These are phyloP conservation scores for Uropetala carovei DNA, from an alignment of 2,888 invertebrate genomes.

Conservation along the genomic window DNA sequence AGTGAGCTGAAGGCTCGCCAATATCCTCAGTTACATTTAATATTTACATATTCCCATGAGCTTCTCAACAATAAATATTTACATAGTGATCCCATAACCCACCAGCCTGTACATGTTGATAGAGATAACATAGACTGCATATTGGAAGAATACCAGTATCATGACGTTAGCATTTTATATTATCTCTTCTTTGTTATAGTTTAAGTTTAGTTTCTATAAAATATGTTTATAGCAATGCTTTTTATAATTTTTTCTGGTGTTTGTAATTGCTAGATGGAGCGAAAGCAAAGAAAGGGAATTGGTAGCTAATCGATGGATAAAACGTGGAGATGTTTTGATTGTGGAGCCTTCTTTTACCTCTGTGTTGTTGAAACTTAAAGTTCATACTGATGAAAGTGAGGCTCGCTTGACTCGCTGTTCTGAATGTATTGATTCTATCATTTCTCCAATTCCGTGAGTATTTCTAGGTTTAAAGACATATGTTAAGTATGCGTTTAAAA, in stretches of 20 bases:
- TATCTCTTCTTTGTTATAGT: background rate
- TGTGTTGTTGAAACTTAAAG: conserved; percentile 45
- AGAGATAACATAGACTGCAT: no score
- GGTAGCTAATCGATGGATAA: conserved; percentile 18
- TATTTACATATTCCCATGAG: no score
- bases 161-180: background rate
- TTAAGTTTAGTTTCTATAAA: background rate
- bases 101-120: no score
- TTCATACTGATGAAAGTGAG: conserved; percentile 43
- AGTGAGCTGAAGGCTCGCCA: no score
- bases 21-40: no score
- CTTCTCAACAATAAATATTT: no score
- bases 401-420: conserved; percentile 58
- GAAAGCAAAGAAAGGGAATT: conserved; percentile 47
- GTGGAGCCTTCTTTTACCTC: conserved; percentile 40
- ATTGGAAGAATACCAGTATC: no score
- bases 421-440: conserved; percentile 43
- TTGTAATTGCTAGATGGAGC: conserved; percentile 19
- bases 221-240: background rate
- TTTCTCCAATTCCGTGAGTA: conserved; percentile 48
- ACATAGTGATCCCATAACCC: no score
- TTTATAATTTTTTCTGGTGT: background rate
- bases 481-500: background rate
- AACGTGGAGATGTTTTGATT: conserved; percentile 27
- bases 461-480: background rate